phyloP scores from a whole-genome alignment of 2,888 invertebrate species.

The Macaria liturata region DNA sequence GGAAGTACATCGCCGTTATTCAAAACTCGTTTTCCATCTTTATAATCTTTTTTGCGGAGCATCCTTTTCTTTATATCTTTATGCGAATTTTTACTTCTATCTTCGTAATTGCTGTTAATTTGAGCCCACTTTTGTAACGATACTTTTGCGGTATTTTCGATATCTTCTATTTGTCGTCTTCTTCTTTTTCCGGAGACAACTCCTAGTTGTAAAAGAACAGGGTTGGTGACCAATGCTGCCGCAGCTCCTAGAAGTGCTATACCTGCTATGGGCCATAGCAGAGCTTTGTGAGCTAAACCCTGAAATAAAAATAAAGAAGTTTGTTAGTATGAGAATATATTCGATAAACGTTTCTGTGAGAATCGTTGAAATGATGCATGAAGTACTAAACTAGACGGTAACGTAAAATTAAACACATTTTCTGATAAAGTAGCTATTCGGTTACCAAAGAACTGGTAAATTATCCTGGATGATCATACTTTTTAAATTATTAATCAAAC shows the following conservation, averaged over 20 bases:
- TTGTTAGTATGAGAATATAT: too few relatives aligned
- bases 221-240: constrained; percentile 90
- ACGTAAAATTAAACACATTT: too few relatives aligned
- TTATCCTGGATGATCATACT: too few relatives aligned
- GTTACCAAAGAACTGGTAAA: too few relatives aligned
- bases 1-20: constrained; percentile 2
- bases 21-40: constrained; percentile 23
- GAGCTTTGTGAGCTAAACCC: constrained; percentile 85
- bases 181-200: constrained; percentile 85
- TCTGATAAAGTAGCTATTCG: too few relatives aligned
- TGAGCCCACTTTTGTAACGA: constrained; percentile 36
- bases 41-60: constrained; percentile 26
- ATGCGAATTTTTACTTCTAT: constrained; percentile 11
- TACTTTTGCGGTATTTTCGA: constrained; percentile 30
- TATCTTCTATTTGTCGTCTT: constrained; percentile 72
- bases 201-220: constrained; percentile 90
- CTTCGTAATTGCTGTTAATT: constrained; percentile 19
- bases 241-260: constrained; percentile 92
- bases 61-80: constrained; percentile 30
- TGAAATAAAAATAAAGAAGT: constrained; percentile 46
- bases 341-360: too few relatives aligned
- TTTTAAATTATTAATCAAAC: too few relatives aligned
- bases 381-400: too few relatives aligned
- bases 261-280: constrained; percentile 89
- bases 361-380: too few relatives aligned